Conservation (phyloP, 2,888 invertebrate species). For the Pegoplata infirma region DNA sequence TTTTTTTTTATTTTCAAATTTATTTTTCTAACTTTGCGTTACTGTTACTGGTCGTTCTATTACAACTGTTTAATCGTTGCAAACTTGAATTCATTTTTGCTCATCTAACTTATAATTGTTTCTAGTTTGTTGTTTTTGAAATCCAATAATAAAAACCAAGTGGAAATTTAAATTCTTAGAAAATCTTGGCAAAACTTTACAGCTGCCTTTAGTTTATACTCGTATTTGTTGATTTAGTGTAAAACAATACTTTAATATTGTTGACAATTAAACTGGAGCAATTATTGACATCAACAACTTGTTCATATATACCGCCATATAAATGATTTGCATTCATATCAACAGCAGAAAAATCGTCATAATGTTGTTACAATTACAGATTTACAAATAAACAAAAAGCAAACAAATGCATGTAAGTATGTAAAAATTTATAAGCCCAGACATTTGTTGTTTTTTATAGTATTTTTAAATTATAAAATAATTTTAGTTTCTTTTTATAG, state of each 20-base stretch:
- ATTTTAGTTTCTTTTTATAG: too few relatives aligned
- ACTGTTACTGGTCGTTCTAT: background rate
- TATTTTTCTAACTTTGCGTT: too few relatives aligned
- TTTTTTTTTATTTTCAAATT: background rate
- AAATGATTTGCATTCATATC: background rate
- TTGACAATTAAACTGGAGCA: constrained; percentile 18
- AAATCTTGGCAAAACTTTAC: background rate
- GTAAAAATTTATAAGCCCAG: background rate
- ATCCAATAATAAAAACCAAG: background rate
- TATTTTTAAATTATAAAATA: background rate
- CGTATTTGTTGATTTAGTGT: background rate
- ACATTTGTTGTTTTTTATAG: too few relatives aligned
- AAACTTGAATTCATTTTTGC: constrained; percentile 1
- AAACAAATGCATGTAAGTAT: too few relatives aligned
- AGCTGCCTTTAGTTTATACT: background rate
- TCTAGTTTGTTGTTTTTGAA: background rate
- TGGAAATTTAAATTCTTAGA: constrained; percentile 26
- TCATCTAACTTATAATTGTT: constrained; percentile 15
- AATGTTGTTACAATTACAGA: too few relatives aligned
- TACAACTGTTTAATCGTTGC: background rate
- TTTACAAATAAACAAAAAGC: too few relatives aligned
- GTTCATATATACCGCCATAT: background rate
- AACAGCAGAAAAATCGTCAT: background rate
- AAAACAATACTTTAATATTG: constrained; percentile 1
- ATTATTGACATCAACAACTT: too few relatives aligned